Base-by-base conservation (phyloP, 2,888 invertebrate genomes). In the Rambutsinella grinnellia region DNA sequence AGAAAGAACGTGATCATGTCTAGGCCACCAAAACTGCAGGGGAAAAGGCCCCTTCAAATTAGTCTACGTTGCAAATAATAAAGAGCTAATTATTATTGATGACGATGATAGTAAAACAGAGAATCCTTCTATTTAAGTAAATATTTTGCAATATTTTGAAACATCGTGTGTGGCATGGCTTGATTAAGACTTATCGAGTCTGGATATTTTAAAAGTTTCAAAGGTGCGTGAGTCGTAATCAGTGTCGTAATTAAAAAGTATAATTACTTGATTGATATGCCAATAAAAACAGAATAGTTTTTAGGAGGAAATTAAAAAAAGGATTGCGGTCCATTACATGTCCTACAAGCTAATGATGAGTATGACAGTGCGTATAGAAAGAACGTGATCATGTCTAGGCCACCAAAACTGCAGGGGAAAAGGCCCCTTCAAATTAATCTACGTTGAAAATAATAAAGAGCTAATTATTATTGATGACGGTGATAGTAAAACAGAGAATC, bases 351-450 rank as follows among this genome's bases (percentile, higher is more conserved):
- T 15, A 47, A 46, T 65, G 36, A 51, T 13, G 36, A 49, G 26
- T 3, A 51, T 28, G 65, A 36, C 53, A 65, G 49, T 17, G 49
- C 21, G 23, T 24, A 21, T 24, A 10, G 6, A 27, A 10, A 54
- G 28, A 67, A 46, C 67, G 49, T 56, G 67, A 56, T 15, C 46
- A 21, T 23, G 67, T 67, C 67, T 56, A 67, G 67, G 67, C 46
- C 57, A 57, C 36, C 36, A 36, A 8, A 36, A 13, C 6, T 8
- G 36, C 36, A 36, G 36, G 13, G 13, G 36, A 36, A 13, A 13
- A 36, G 36, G 13, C 36, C 13, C 13, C 13, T 13, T 36, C 13
- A 36, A 36, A 36, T 36, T 36, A 36, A 13, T 36, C 36, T 5
- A 36, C 6, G 36, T 36, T 36, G 13, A 13, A 13, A 8, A 36